Base-by-base conservation (phyloP, 2,888 invertebrate species). In the Zhuqinia jingwanae region DNA sequence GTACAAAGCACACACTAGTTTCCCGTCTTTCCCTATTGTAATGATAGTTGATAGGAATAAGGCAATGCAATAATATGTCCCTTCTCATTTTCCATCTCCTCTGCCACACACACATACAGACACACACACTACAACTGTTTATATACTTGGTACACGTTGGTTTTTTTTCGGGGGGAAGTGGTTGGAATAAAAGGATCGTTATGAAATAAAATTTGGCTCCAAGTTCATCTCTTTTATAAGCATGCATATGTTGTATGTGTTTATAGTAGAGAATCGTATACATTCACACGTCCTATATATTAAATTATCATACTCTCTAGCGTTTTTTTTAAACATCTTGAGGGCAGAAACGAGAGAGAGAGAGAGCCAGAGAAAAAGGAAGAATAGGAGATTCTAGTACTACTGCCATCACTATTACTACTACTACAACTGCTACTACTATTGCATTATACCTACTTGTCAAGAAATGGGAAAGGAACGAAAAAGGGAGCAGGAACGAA, bases 291-390 rank as follows among this genome's bases (percentile, higher is more conserved):
- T 27, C 13, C 5, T 45, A 68, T 45, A 68, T 42, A 45, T 42
- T 68, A 68, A 68, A 68, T 68, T 68, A 68, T 68, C 42, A 45
- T 42, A 65, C 36, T 79, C 79, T 65, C 47, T 65, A 68, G 47
- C 20, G 56, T 76, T 83, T 75, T 68, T 68, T 15, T 17, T 76
- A 84, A 84, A 84, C 77, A 84, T 50, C 84, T 84, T 20, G 84
- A 77, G 84, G 84, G 77, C 80, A 58, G 25, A n/a, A n/a, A n/a
- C n/a, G n/a, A n/a, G n/a, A n/a, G n/a, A n/a, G n/a, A n/a, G n/a
- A n/a, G n/a, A n/a, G n/a, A n/a, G n/a, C n/a, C n/a, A 80, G 80
- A 80, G 50, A 79, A 68, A 47, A 78, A 60, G 47, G 47, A 78
- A 63, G 47, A 78, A 36, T 36, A 11, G 68, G 36, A 17, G n/a